Evolutionary conservation across 2,113 vertebrate species (phyloP), one percentile per base, ranked within the genome.

Genomic region (Callipepla squamata): DNA sequence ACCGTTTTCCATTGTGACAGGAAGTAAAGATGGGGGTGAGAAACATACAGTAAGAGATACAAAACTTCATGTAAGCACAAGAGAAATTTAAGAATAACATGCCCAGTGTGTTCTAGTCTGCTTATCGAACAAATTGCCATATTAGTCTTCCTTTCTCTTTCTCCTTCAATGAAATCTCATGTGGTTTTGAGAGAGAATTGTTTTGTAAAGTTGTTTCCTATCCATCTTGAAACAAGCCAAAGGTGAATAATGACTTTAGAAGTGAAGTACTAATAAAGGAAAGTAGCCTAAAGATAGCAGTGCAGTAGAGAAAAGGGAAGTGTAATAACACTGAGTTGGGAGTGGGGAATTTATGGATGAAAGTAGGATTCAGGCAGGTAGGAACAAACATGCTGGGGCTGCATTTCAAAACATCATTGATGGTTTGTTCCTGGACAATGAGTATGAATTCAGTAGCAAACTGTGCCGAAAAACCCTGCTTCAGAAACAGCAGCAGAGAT

Each of bases 21-120:
- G 91, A 53, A 67, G 55, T 55, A 85, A 88, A 76, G 28, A 80
- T 51, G 66, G 67, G 80, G 84, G 97, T 95, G 85, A 94, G 85
- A 97, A 97, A 96, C 96, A 96, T 92, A 84, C 80, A 50, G 68
- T 59, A 94, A 88, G 89, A 84, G 89, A 96, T 62, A 84, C 20
- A 76, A 50, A 85, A 89, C 55, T 93, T 84, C 76, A 96, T 97
- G 36, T 45, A 95, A 42, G 28, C 95, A 95, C 89, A 87, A 87
- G 87, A 97, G 92, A 95, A 93, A 93, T 77, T 73, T 73, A 85
- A 85, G 87, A 92, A 92, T 77, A 93, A 87, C 77, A 89, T 42
- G 76, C 66, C 48, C 67, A 89, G 47, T 58, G 61, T 86, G 76
- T 92, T 96, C 62, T 61, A 66, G 78, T 85, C 73, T 96, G 92